Evolutionary conservation across 2,113 vertebrate species (phyloP), one percentile per base, ranked within the genome.

Genomic region (Geococcyx californianus): DNA sequence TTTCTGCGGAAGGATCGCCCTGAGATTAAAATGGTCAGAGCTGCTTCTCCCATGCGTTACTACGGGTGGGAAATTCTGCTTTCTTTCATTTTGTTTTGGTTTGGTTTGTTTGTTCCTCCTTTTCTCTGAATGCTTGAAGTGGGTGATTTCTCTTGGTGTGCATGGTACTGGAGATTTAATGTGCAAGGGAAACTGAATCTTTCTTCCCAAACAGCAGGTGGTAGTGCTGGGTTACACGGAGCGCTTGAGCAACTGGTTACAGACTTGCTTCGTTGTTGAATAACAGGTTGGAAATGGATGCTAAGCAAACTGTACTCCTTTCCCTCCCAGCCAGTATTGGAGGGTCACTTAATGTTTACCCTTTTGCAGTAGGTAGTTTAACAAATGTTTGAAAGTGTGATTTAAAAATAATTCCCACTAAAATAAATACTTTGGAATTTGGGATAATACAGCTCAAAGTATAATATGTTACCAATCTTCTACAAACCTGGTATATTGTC

Each of bases 121-220:
- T 31, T 33, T 63, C 38, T 85, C 33, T 3, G 6, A 56, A 25
- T 24, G 7, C n/a, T 74, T 58, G 51, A 69, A 73, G 55, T 9
- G 28, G 40, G 9, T 7, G 5, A n/a, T 75, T 79, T 90, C n/a
- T 77, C 25, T 58, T 38, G 40, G 42, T 38, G 4, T 64, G 24
- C 36, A 1, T 18, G 33, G 20, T 40, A 16, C 58, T 31, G 51
- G 45, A 47, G 63, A 36, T 63, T 25, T 31, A 36, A 47, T 6
- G 38, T 72, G 47, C 26, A 8, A 60, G 60, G 58, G 59, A 62
- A 78, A 47, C 38, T 3, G 84, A 96, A 84, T 56, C 95, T 96
- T 95, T 91, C 82, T 72, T 97, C 78, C 82, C 67, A 40, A 93
- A 97, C 97, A 98, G 95, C 93, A 98, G 97, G 94, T 97, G 97